Evolutionary conservation across 2,113 vertebrate genomes (phyloP), one percentile per base, ranked within the genome.

Genomic region (Myrmophylax atrothorax): DNA sequence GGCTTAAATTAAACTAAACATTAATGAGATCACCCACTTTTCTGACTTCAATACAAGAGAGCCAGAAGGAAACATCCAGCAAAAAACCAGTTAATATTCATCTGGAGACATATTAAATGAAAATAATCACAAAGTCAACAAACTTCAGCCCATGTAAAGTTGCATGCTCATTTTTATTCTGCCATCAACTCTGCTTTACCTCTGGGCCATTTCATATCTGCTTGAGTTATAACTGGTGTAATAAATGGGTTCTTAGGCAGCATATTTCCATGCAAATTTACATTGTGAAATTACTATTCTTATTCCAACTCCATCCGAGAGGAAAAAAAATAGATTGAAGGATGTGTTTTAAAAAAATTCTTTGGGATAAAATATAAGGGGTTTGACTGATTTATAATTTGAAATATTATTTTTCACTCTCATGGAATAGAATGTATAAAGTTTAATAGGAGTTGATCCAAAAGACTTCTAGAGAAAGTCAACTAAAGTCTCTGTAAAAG

Each of bases 251-350:
- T 87, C 72, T 95, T 93, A 96, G 80, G 85, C 83, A 94, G 69
- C 49, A 76, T 79, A 94, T 96, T 92, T 95, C 94, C 91, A 94
- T 96, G 93, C 80, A 93, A 96, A 96, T 93, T 87, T 92, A 89
- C 73, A 88, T 64, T 90, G 73, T 73, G 84, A 92, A 94, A 94
- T 96, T 89, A 75, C 76, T 84, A 75, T 82, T 85, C 76, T 94
- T 90, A 81, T 92, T 90, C 58, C 88, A 92, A 42, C 62, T 90
- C 73, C 58, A 94, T 75, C 83, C 47, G 1, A 62, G 69, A 69
- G 63, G 47, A 40, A 69, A 95, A 82, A 73, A 93, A 91, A 89
- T 73, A 92, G 82, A 90, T 81, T 75, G 88, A 86, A 84, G 40
- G 29, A 95, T 1, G 0, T 25, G 44, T 60, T 76, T 56, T 31